Percentiles rank a stretch among this genome's conserved stretches.
Evolutionary conservation across 2,888 invertebrate species (phyloP).

Genomic region (Branchinecta sandiegonensis): DNA sequence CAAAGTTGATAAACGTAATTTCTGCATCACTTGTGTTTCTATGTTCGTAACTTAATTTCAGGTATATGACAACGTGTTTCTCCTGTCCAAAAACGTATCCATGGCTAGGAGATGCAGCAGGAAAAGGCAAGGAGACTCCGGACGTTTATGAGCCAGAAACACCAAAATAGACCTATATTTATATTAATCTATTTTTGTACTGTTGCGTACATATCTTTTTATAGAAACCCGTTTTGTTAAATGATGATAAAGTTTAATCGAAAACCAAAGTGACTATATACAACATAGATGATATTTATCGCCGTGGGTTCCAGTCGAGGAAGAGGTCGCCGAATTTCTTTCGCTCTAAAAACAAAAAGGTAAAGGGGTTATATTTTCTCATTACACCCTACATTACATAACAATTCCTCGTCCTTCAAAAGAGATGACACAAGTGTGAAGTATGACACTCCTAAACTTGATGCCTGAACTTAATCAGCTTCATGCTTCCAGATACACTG

Average conservation of each 20-base stretch:
- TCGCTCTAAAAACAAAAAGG: not conserved
- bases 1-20: no score
- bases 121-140: constrained; percentile 58
- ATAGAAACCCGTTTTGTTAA: constrained; percentile 18
- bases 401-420: no score
- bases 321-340: constrained; percentile 2
- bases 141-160: constrained; percentile 68
- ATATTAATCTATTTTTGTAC: constrained; percentile 2
- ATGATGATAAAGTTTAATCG: not conserved
- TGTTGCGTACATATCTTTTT: constrained; percentile 9
- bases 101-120: constrained; percentile 74
- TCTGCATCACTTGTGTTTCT: not conserved
- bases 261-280: not conserved
- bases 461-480: no score
- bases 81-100: constrained; percentile 74
- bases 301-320: not conserved
- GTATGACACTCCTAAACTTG: no score
- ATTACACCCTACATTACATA: no score
- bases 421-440: no score
- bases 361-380: not conserved
- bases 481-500: no score
- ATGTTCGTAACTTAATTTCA: constrained; percentile 27
- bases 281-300: not conserved
- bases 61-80: constrained; percentile 73
- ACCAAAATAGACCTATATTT: constrained; percentile 16